Evolutionary conservation across 2,888 invertebrate genomes (phyloP).

Genomic region (Athalia circularis): DNA sequence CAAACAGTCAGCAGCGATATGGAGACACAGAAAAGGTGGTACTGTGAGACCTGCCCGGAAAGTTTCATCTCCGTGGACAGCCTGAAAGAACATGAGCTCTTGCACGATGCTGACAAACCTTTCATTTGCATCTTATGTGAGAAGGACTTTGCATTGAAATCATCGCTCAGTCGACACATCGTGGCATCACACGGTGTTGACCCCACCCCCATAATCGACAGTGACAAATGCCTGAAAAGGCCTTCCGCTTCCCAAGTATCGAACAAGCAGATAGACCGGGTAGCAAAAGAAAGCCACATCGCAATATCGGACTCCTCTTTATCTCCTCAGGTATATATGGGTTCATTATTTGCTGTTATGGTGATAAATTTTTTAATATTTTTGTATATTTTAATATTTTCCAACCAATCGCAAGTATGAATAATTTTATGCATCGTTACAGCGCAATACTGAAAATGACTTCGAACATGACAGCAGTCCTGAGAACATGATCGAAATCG

Average conservation of each 20-base stretch:
- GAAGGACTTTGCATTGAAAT: conserved; percentile 73
- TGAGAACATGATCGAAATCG: conserved; percentile 72
- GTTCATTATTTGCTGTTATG: not conserved
- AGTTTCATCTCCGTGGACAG: conserved; percentile 64
- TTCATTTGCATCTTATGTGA: conserved; percentile 77
- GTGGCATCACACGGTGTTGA: conserved; percentile 76
- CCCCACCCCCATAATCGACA: conserved; percentile 70
- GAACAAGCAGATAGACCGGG: conserved; percentile 48
- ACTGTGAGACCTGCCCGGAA: conserved; percentile 68
- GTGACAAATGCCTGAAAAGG: conserved; percentile 67
- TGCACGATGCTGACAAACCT: conserved; percentile 69
- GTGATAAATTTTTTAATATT: not conserved
- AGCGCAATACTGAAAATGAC: conserved; percentile 58
- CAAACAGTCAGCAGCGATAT: conserved; percentile 55
- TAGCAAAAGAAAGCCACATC: conserved; percentile 56
- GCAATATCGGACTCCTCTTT: conserved; percentile 57
- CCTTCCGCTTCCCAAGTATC: conserved; percentile 50
- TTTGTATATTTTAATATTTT: no score
- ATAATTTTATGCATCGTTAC: not conserved
- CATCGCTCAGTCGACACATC: conserved; percentile 76
- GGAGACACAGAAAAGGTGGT: conserved; percentile 65
- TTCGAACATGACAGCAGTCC: conserved; percentile 64
- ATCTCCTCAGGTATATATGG: conserved; percentile 48
- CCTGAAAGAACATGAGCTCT: conserved; percentile 67
- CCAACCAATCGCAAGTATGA: not conserved